A percentile compares a stretch with the other conserved stretches of the same genome.
These are phyloP conservation scores for Himalopsyche anomala DNA, from an alignment of 2,888 invertebrate species.

Conservation along the genomic window DNA sequence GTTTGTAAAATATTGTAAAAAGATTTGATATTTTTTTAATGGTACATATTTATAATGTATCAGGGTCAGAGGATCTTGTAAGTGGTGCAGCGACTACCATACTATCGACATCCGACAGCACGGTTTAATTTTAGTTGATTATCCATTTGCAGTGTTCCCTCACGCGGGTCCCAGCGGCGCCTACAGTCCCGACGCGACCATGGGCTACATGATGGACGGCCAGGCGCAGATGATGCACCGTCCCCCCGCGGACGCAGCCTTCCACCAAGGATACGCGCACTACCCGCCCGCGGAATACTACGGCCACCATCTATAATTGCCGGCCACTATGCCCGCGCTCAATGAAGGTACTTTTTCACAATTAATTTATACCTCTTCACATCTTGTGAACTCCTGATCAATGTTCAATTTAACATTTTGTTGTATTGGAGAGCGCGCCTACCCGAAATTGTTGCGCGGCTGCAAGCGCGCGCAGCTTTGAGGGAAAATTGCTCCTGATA, in stretches of 20 bases:
- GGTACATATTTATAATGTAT: neutral
- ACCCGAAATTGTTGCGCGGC: no score
- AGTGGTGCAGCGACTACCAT: neutral
- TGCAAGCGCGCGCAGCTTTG: no score
- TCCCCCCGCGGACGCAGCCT: constrained; percentile 94
- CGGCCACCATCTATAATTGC: constrained; percentile 92
- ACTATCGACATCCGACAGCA: constrained; percentile 46
- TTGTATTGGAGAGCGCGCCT: no score
- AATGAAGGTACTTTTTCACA: constrained; percentile 55
- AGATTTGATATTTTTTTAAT: neutral
- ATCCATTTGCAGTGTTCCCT: constrained; percentile 85
- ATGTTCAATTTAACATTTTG: no score
- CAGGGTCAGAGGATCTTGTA: neutral
- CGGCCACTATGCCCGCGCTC: constrained; percentile 61
- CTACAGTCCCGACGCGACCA: constrained; percentile 96
- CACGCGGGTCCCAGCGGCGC: constrained; percentile 96
- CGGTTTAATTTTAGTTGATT: constrained; percentile 52
- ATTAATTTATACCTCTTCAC: constrained; percentile 38
- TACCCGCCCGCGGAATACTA: constrained; percentile 96
- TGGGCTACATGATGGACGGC: constrained; percentile 99
- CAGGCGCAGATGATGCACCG: constrained; percentile 97
- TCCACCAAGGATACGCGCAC: constrained; percentile 94
- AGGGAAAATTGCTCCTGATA: neutral
- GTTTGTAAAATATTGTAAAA: neutral
- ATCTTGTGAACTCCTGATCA: neutral